Conservation (phyloP, 2,888 invertebrate species). For the Nephrocerus scutellatus region DNA sequence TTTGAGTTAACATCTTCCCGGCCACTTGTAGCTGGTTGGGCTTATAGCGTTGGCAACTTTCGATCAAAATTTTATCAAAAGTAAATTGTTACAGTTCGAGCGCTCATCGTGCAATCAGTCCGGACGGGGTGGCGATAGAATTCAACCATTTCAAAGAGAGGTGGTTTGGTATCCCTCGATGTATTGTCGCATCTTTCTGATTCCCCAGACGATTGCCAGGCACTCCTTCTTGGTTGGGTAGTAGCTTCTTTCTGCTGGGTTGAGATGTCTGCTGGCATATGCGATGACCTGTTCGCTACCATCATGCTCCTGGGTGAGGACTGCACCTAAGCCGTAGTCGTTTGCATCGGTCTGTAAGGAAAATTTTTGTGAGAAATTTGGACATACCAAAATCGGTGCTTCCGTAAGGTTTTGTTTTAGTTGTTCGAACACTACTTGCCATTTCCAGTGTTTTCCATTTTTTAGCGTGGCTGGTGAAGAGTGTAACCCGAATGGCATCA, state of each 20-base stretch:
- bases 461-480: neutral
- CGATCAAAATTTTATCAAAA: neutral
- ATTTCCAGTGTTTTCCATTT: neutral
- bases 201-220: conserved; percentile 8
- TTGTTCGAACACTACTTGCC: conserved; percentile 1
- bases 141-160: conserved; percentile 4
- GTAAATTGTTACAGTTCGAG: neutral
- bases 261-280: neutral
- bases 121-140: neutral
- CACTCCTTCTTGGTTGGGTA: conserved; percentile 4
- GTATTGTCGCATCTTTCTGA: conserved; percentile 8
- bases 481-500: no score
- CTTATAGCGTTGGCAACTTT: neutral
- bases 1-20: neutral
- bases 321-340: neutral
- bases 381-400: neutral
- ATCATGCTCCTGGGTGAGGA: conserved; percentile 1
- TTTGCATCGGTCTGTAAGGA: neutral
- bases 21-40: neutral
- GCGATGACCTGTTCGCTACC: neutral
- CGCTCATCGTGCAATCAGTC: neutral
- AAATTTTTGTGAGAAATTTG: neutral
- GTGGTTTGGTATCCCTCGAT: conserved; percentile 10
- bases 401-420: conserved; percentile 2
- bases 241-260: neutral